These are phyloP conservation scores for Seladonia tumulorum DNA, from an alignment of 2,888 invertebrate genomes.

Conservation along the genomic window DNA sequence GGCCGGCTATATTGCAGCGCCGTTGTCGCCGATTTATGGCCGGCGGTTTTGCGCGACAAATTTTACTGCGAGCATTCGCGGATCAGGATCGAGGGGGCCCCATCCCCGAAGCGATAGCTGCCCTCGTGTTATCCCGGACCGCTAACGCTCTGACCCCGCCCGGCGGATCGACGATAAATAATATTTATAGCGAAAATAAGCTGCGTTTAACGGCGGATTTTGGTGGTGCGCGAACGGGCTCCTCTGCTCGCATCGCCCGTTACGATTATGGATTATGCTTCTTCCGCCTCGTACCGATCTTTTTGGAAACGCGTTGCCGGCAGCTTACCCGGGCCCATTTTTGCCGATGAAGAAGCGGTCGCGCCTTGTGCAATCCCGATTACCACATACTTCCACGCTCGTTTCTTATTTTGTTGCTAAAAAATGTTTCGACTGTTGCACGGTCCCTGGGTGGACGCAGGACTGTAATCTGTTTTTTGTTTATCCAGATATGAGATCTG, in stretches of 20 bases:
- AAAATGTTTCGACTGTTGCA: neutral
- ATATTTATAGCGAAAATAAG: constrained; percentile 59
- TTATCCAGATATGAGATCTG: neutral
- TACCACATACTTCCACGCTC: neutral
- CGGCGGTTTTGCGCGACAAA: constrained; percentile 69
- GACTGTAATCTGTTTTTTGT: neutral
- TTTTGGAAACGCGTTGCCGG: neutral
- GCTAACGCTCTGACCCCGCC: constrained; percentile 30
- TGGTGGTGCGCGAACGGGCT: constrained; percentile 27
- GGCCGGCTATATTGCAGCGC: constrained; percentile 41
- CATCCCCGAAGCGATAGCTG: constrained; percentile 12
- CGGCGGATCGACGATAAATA: constrained; percentile 50
- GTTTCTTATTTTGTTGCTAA: neutral
- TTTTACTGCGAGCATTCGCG: constrained; percentile 69
- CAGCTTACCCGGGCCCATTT: neutral
- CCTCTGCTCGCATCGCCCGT: constrained; percentile 16
- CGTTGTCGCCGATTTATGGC: constrained; percentile 66
- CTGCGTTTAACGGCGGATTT: constrained; percentile 45
- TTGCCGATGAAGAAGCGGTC: constrained; percentile 10
- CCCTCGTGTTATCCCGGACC: constrained; percentile 38
- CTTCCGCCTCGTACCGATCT: constrained; percentile 13
- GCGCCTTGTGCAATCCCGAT: neutral
- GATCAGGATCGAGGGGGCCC: constrained; percentile 39
- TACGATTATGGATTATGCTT: constrained; percentile 36
- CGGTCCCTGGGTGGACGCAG: neutral